Evolutionary conservation across 30 jellyfish, hydroid and myxozoan genomes (phyloP).

Genomic region (Turritopsis dohrnii): DNA sequence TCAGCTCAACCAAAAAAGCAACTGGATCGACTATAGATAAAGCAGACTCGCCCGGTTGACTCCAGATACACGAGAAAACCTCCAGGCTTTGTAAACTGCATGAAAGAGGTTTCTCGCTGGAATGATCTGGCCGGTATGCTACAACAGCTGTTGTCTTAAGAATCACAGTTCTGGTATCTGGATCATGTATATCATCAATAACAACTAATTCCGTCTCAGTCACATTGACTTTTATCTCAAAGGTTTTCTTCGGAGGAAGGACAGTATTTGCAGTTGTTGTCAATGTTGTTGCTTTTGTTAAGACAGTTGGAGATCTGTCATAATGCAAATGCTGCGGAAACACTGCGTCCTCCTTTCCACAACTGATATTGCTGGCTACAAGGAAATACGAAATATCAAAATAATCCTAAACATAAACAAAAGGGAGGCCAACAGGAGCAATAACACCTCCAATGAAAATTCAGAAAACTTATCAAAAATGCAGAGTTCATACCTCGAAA

Average conservation of each 20-base stretch:
- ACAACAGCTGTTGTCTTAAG: slow-evolving; percentile 95
- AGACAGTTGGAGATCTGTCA: background rate
- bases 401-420: background rate
- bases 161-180: slow-evolving; percentile 85
- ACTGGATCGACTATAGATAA: slow-evolving; percentile 97
- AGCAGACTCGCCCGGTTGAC: slow-evolving; percentile 91
- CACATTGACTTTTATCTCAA: slow-evolving; percentile 83
- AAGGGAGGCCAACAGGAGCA: background rate
- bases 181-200: slow-evolving; percentile 62
- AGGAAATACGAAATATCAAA: too few species aligned
- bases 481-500: slow-evolving; percentile 41
- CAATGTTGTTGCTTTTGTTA: background rate
- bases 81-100: slow-evolving; percentile 94
- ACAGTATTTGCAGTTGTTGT: background rate
- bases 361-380: background rate
- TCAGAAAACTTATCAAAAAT: background rate
- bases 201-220: slow-evolving; percentile 91
- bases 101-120: slow-evolving; percentile 80
- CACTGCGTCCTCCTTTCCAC: background rate
- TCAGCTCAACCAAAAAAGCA: slow-evolving; percentile 76
- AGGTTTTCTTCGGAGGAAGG: slow-evolving; percentile 28
- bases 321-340: background rate
- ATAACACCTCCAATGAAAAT: background rate
- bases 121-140: slow-evolving; percentile 91
- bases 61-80: slow-evolving; percentile 79